These are phyloP conservation scores for Rotaria macrura DNA, from an alignment of 2,888 invertebrate species.

Conservation along the genomic window DNA sequence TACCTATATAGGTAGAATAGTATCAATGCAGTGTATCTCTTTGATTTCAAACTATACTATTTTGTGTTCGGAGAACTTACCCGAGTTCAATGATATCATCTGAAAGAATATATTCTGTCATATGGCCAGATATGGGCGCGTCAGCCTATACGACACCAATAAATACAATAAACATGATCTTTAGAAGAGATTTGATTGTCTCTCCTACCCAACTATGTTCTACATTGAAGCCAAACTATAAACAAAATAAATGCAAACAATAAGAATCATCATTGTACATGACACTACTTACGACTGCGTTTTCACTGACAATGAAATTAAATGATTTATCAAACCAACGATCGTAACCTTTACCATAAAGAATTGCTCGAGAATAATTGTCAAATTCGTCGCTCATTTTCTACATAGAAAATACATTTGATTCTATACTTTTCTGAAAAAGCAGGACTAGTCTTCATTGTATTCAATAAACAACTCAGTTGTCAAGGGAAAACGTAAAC, in stretches of 20 bases:
- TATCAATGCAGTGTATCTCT: no score
- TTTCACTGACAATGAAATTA: slow-evolving; percentile 79
- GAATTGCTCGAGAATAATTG: slow-evolving; percentile 67
- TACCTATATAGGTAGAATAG: slow-evolving; percentile 47
- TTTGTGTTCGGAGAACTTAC: slow-evolving; percentile 32
- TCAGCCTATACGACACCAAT: slow-evolving; percentile 57
- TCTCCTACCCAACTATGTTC: slow-evolving; percentile 76
- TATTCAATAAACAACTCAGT: no score
- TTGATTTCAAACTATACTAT: no score
- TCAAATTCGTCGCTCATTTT: slow-evolving; percentile 59
- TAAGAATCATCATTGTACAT: no score
- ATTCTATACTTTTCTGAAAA: neutral
- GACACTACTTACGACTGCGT: slow-evolving; percentile 62
- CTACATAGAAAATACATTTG: slow-evolving; percentile 37
- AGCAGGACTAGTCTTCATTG: neutral
- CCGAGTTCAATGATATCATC: slow-evolving; percentile 38
- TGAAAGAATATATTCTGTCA: slow-evolving; percentile 65
- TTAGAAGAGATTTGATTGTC: no score
- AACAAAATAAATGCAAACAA: slow-evolving; percentile 41
- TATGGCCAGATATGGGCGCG: slow-evolving; percentile 84
- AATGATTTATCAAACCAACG: slow-evolving; percentile 99
- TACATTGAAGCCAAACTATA: slow-evolving; percentile 84
- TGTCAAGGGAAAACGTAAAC: no score
- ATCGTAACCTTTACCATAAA: slow-evolving; percentile 90
- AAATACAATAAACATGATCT: neutral